phyloP scores from a whole-genome alignment of 2,888 invertebrate species.

The Agrotis puta region DNA sequence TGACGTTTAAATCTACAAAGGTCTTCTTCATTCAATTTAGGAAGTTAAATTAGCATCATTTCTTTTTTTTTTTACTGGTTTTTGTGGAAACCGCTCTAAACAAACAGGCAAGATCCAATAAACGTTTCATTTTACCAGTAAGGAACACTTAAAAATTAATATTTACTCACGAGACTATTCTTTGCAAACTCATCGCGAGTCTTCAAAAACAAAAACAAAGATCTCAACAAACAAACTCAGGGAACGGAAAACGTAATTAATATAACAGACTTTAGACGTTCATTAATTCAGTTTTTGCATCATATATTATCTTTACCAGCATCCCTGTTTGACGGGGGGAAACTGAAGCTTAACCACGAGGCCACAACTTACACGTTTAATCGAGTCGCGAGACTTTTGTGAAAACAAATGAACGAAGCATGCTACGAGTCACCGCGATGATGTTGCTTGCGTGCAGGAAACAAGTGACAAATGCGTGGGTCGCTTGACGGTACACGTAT shows the following conservation, averaged over 20 bases:
- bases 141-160: conserved; percentile 13
- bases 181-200: conserved; percentile 29
- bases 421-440: neutral
- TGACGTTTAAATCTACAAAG: no score
- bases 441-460: no score
- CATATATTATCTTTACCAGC: conserved; percentile 65
- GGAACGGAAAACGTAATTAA: conserved; percentile 62
- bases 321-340: conserved; percentile 58
- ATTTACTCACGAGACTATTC: conserved; percentile 38
- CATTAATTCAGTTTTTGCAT: conserved; percentile 68
- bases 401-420: neutral
- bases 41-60: no score
- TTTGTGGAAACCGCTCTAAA: neutral
- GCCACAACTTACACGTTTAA: neutral
- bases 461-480: neutral
- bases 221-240: conserved; percentile 60
- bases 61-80: neutral
- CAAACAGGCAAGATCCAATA: neutral
- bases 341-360: conserved; percentile 4
- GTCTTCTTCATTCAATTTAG: no score
- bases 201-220: conserved; percentile 52
- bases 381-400: neutral
- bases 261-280: conserved; percentile 61
- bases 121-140: neutral
- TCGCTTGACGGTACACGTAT: neutral